These are phyloP conservation scores for Falcunculus frontatus DNA, from an alignment of 2,113 vertebrate species.

Conservation along the genomic window DNA sequence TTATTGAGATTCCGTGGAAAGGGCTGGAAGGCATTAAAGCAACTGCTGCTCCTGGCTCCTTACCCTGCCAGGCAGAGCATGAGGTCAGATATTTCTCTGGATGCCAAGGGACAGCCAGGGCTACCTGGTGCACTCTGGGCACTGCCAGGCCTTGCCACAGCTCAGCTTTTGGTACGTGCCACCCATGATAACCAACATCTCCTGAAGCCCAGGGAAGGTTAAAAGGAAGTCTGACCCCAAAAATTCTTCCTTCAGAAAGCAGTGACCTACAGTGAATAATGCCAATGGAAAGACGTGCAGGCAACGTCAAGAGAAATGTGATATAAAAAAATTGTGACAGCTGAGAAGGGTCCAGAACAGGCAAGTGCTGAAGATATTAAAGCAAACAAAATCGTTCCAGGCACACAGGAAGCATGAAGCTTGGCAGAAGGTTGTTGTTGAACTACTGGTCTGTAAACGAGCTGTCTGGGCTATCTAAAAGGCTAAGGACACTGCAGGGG, in stretches of 20 bases:
- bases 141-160: neutral
- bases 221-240: neutral
- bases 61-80: neutral
- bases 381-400: neutral
- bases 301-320: neutral
- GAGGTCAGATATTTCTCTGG: neutral
- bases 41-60: neutral
- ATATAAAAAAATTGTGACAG: neutral
- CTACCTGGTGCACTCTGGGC: neutral
- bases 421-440: neutral
- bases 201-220: neutral
- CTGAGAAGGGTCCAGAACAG: neutral
- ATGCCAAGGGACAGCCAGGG: neutral
- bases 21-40: neutral
- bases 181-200: neutral
- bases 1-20: neutral
- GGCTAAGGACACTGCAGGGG: neutral
- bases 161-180: neutral
- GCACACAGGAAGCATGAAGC: neutral
- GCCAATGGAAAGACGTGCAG: neutral
- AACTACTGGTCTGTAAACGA: neutral
- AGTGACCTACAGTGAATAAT: neutral
- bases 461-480: neutral
- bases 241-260: neutral
- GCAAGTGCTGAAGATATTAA: neutral